Evolutionary conservation across 2,113 vertebrate species (phyloP), one percentile per base, ranked within the genome.

Genomic region (Falcunculus frontatus): DNA sequence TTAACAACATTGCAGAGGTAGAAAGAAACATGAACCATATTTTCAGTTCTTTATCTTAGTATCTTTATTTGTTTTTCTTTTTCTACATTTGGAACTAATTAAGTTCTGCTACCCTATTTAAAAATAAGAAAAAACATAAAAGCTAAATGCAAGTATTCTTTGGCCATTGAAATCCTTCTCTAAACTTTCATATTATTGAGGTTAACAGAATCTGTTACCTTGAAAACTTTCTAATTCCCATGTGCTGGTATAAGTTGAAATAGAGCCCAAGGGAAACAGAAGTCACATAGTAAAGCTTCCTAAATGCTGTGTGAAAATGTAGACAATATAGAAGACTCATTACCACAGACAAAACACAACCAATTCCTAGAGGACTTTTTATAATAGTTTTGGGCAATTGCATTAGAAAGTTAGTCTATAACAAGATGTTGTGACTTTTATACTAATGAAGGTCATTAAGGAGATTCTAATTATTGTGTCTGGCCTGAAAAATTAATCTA

Each of bases 361-460:
- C 47, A 60, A 19, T 89, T 95, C 89, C 80, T 86, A 70, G 44
- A 82, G 73, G 73, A 95, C 13, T 87, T 95, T 88, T 80, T 68
- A 19, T 90, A 65, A 90, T n/a, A 81, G 30, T 87, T 92, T 72
- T 60, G 73, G 35, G 73, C 77, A 90, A 84, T 87, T 89, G 20
- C 23, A 44, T 89, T 78, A 89, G 49, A 75, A 96, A 82, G 52
- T 89, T 80, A 46, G 72, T 74, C 73, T 78, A 26, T 88, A 90
- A 91, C 74, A 90, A 92, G 75, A 85, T 81, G 42, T 25, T 90
- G 33, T 94, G 65, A 91, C 87, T 94, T 95, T 67, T 89, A 76
- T 82, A 89, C 69, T 89, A 91, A 92, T 68, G 93, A 91, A 87
- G 56, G 73, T 30, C 73, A 89, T 68, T 90, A 89, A 94, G 93